A percentile compares a stretch with the other conserved stretches of the same genome.
Evolutionary conservation across 2,113 vertebrate genomes (phyloP).

Genomic region (Pyxicephalus adspersus): DNA sequence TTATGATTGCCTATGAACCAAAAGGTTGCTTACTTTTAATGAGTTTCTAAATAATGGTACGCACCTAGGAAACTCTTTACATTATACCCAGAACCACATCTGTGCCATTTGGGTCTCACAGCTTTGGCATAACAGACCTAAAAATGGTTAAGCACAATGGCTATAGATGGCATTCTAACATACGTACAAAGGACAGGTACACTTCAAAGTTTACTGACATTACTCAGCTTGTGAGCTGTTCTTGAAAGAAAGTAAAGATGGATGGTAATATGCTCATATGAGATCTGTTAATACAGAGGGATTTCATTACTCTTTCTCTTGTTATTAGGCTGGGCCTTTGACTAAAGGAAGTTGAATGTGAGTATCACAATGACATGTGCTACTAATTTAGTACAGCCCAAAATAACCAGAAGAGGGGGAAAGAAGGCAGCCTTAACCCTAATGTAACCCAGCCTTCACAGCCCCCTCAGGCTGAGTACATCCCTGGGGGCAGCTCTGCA

Average conservation of each 20-base stretch:
- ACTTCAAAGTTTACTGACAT: background rate
- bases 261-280: slow-evolving; percentile 19
- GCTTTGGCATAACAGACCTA: no score
- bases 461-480: slow-evolving; percentile 35
- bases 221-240: background rate
- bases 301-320: slow-evolving; percentile 44
- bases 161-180: background rate
- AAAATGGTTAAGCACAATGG: no score
- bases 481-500: slow-evolving; percentile 55
- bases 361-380: slow-evolving; percentile 56
- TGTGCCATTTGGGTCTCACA: no score
- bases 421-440: slow-evolving; percentile 56
- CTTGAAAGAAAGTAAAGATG: slow-evolving; percentile 38
- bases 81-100: no score
- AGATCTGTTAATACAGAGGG: slow-evolving; percentile 49
- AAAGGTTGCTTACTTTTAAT: no score
- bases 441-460: slow-evolving; percentile 57
- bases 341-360: slow-evolving; percentile 58
- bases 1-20: no score
- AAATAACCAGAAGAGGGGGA: slow-evolving; percentile 58
- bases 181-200: background rate
- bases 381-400: slow-evolving; percentile 55
- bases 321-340: slow-evolving; percentile 50
- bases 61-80: no score
- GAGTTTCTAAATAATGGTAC: no score